These are phyloP conservation scores for pig (Sus scrofa) DNA, from an alignment of 2,113 vertebrate genomes.

Conservation along the genomic window DNA sequence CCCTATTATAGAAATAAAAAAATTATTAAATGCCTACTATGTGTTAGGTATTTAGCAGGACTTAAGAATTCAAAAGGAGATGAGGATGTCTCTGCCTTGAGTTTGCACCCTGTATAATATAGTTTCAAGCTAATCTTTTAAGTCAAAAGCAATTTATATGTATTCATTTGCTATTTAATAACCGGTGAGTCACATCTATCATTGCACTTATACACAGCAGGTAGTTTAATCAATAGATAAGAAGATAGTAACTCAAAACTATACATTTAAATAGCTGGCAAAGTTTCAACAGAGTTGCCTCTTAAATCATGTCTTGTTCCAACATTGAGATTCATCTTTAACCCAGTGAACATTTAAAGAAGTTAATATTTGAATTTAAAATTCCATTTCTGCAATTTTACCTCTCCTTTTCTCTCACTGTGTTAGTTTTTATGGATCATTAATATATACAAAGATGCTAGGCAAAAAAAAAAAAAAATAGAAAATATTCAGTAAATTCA, in stretches of 20 bases:
- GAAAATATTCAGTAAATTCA: background rate
- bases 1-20: background rate
- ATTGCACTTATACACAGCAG: background rate
- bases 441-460: conserved; percentile 24
- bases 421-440: background rate
- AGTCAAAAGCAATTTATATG: background rate
- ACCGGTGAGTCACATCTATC: background rate
- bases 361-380: conserved; percentile 10
- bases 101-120: background rate
- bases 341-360: background rate
- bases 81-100: background rate
- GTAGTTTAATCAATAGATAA: conserved; percentile 47
- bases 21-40: background rate
- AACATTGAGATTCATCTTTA: background rate
- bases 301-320: background rate
- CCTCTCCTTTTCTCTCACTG: background rate
- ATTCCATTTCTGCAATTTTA: background rate
- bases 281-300: conserved; percentile 28
- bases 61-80: background rate
- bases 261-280: background rate
- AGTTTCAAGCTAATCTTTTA: background rate
- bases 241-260: conserved; percentile 34
- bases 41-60: background rate
- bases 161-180: conserved; percentile 37
- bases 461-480: background rate